Conservation (phyloP, 2,797 vertebrate genomes). For the Microctenopoma stevenorrisi region DNA sequence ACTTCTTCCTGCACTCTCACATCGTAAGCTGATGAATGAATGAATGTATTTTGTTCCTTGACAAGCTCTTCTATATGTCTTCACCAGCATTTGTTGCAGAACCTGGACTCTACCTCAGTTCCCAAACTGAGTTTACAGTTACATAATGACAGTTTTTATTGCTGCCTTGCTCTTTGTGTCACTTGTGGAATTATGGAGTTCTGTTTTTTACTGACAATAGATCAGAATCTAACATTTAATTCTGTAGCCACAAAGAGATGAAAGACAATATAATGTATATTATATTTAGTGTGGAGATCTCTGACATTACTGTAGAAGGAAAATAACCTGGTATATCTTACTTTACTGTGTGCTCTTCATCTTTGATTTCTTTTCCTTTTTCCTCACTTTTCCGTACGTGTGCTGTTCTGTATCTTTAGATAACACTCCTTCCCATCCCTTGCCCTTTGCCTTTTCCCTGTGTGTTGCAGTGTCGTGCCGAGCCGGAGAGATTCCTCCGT, state of each 20-base stretch:
- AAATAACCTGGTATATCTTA: not conserved
- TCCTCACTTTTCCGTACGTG: conserved; percentile 7
- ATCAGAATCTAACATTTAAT: conserved; percentile 25
- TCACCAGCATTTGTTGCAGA: not conserved
- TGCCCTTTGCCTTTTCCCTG: conserved; percentile 46
- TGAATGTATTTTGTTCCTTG: not conserved
- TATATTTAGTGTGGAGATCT: too few relatives aligned
- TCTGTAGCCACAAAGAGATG: not conserved
- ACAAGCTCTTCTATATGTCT: conserved; percentile 12
- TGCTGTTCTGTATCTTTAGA: conserved; percentile 18
- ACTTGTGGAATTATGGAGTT: not conserved
- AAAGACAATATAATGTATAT: too few relatives aligned
- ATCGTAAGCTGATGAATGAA: not conserved
- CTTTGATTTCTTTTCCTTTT: conserved; percentile 11
- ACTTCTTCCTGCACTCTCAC: not conserved
- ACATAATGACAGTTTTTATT: not conserved
- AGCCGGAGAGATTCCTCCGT: conserved; percentile 90
- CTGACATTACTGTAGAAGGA: too few relatives aligned
- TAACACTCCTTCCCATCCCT: conserved; percentile 38
- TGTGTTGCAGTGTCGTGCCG: conserved; percentile 88
- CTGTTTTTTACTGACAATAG: conserved; percentile 23
- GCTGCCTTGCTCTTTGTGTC: conserved; percentile 5
- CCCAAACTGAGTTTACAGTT: not conserved
- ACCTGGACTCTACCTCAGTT: not conserved
- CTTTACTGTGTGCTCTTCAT: conserved; percentile 4